Evolutionary conservation across 2,113 vertebrate species (phyloP).

Genomic region (Zosterops japonicus): DNA sequence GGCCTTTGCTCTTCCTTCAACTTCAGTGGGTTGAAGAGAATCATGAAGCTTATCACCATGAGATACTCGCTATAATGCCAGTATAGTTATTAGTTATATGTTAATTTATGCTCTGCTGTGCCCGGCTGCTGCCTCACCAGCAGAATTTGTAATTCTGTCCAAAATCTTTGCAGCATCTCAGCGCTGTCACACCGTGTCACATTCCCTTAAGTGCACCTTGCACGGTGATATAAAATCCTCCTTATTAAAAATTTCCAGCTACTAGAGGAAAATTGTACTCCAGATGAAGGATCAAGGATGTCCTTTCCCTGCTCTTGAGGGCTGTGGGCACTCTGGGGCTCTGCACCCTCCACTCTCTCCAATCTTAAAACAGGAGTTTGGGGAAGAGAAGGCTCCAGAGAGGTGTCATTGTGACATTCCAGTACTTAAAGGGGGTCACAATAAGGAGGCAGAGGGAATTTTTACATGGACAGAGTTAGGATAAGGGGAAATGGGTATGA

Average conservation of each 20-base stretch:
- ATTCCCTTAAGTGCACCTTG: neutral
- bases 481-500: neutral
- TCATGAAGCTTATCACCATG: conserved; percentile 31
- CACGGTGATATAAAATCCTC: neutral
- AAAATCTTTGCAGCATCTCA: conserved; percentile 10
- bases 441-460: neutral
- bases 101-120: neutral
- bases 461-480: neutral
- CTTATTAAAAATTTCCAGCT: neutral
- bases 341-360: fast-evolving
- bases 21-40: conserved; percentile 50
- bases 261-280: neutral
- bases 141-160: conserved; percentile 5
- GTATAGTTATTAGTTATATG: neutral
- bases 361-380: neutral
- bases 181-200: neutral
- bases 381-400: neutral
- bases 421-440: neutral
- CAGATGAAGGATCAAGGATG: neutral
- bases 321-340: neutral
- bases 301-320: neutral
- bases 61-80: neutral
- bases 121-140: neutral
- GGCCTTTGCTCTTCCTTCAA: conserved; percentile 60
- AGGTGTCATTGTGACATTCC: neutral